Conservation (phyloP, 2,113 vertebrate genomes). For the Charadrius vociferus region DNA sequence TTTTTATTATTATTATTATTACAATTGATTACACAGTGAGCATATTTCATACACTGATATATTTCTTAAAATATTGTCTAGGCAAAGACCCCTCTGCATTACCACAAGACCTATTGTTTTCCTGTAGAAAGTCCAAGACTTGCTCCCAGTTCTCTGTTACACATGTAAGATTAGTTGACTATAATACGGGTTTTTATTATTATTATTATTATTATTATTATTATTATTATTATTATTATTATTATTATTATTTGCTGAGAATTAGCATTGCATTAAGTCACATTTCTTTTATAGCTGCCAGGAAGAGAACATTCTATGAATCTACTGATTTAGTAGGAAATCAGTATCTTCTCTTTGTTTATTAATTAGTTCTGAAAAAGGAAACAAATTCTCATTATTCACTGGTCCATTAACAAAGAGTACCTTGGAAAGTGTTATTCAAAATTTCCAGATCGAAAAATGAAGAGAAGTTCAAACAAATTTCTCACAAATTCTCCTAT, state of each 20-base stretch:
- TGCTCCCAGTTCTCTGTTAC: neutral
- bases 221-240: too few relatives aligned
- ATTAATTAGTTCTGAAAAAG: conserved; percentile 6
- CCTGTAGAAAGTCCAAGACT: neutral
- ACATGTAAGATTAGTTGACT: neutral
- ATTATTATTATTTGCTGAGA: neutral
- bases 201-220: too few relatives aligned
- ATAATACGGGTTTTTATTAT: fast-evolving
- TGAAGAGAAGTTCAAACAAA: neutral
- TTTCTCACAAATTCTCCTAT: neutral
- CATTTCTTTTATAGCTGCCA: neutral
- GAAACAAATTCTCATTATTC: neutral
- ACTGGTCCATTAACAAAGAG: neutral
- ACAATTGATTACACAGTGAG: neutral
- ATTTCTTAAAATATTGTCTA: neutral
- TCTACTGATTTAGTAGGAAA: neutral
- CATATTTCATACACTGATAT: neutral
- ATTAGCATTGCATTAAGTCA: neutral
- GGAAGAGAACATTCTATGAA: neutral
- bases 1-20: too few relatives aligned
- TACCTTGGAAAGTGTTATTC: neutral
- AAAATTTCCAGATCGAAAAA: neutral
- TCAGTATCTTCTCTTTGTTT: neutral
- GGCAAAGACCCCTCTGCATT: neutral
- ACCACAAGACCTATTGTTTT: neutral